phyloP scores from a whole-genome alignment of 2,888 invertebrate species.

The Hirudinaria manillensis region DNA sequence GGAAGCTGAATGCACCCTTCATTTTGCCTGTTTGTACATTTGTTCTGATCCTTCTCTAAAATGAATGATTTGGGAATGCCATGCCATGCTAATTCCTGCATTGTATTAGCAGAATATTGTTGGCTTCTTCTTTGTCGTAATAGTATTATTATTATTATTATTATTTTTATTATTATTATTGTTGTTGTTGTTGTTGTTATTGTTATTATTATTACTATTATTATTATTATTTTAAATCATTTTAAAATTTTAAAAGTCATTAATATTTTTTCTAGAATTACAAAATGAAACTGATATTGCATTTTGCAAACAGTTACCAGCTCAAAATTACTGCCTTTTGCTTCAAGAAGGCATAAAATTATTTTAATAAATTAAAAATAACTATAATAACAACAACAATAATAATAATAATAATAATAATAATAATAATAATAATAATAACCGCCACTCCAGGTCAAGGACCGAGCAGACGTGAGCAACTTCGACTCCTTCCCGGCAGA shows the following conservation, averaged over 20 bases:
- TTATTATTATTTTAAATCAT: too few species aligned
- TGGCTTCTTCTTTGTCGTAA: too few species aligned
- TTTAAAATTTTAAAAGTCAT: not conserved
- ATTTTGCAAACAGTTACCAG: too few species aligned
- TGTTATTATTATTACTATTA: not conserved
- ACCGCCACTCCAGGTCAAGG: conserved; percentile 61
- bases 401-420: too few species aligned
- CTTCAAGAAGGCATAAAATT: too few species aligned
- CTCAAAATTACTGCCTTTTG: too few species aligned
- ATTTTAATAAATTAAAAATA: too few species aligned
- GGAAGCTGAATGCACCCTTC: conserved; percentile 84
- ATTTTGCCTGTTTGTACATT: conserved; percentile 69
- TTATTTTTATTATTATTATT: not conserved
- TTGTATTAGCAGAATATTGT: too few species aligned
- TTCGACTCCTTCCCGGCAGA: conserved; percentile 95
- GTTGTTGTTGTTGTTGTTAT: not conserved
- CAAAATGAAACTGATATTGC: not conserved
- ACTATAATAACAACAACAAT: too few species aligned
- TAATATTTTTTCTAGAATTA: not conserved
- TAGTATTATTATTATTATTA: not conserved
- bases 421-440: too few species aligned
- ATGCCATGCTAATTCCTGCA: too few species aligned
- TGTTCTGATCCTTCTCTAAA: not conserved
- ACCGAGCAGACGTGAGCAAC: conserved; percentile 82
- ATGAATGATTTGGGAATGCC: not conserved